These are phyloP conservation scores for Brachionus manjavacas DNA, from an alignment of 1,140 invertebrate species.

Conservation along the genomic window DNA sequence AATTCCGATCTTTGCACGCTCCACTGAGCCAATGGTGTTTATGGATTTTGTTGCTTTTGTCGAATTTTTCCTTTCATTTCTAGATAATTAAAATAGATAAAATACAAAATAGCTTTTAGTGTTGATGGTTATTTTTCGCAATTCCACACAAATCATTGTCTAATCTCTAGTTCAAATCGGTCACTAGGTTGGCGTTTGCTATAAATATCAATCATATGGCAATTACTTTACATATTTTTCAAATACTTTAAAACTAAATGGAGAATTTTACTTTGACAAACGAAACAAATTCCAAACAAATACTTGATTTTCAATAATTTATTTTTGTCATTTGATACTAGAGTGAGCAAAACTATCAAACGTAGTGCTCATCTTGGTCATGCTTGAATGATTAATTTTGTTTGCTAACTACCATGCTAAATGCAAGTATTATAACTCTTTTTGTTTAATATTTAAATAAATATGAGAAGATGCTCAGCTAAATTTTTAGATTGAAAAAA, in stretches of 20 bases:
- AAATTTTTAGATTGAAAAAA: constrained; percentile 2
- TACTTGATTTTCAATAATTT: constrained; percentile 1
- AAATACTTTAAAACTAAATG: background rate
- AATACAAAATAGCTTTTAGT: constrained; percentile 36
- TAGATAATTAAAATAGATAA: constrained; percentile 39
- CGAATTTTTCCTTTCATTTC: background rate
- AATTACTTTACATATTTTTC: background rate
- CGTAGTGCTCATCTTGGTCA: background rate
- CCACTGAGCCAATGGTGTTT: constrained; percentile 1
- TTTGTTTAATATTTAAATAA: constrained; percentile 37
- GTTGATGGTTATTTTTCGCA: background rate
- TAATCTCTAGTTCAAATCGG: constrained; percentile 36
- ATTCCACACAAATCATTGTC: background rate
- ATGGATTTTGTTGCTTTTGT: constrained; percentile 11
- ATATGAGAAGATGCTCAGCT: background rate
- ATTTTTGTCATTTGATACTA: background rate
- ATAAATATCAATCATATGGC: constrained; percentile 9
- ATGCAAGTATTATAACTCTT: background rate
- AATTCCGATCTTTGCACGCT: constrained; percentile 8
- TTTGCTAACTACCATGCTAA: background rate
- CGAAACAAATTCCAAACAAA: background rate
- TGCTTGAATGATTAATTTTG: constrained; percentile 6
- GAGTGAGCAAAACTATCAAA: background rate
- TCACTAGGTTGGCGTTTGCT: background rate
- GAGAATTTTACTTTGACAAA: background rate